phyloP scores from a whole-genome alignment of 1,140 invertebrate species.

The Cherax quadricarinatus region DNA sequence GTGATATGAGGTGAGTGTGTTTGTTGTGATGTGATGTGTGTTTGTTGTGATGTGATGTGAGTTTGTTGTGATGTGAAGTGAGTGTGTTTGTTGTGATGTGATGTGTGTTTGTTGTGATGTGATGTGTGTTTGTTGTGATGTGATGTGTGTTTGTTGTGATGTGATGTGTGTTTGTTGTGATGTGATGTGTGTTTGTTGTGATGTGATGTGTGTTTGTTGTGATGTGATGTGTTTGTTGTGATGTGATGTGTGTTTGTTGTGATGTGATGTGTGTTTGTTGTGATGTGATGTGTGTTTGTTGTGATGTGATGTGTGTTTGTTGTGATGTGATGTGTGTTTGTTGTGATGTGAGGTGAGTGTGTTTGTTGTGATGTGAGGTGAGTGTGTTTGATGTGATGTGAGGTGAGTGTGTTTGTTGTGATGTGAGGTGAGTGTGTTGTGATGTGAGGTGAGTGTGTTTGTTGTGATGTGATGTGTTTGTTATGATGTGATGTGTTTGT shows the following conservation, averaged over 20 bases:
- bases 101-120: neutral
- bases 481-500: too few species aligned
- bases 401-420: too few species aligned
- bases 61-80: neutral
- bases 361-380: too few species aligned
- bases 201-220: too few species aligned
- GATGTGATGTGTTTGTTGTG: too few species aligned
- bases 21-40: neutral
- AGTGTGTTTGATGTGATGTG: too few species aligned
- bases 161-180: neutral
- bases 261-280: too few species aligned
- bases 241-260: too few species aligned
- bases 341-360: too few species aligned
- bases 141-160: neutral
- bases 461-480: neutral
- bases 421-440: neutral
- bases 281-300: too few species aligned
- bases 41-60: neutral
- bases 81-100: neutral
- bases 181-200: neutral
- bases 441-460: neutral
- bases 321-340: too few species aligned
- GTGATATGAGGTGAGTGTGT: neutral
- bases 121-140: neutral
- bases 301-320: too few species aligned